Percentiles rank a stretch among this genome's conserved stretches.
Evolutionary conservation across 2,888 invertebrate species (phyloP).

Genomic region (Drosophila pseudotalamancana): DNA sequence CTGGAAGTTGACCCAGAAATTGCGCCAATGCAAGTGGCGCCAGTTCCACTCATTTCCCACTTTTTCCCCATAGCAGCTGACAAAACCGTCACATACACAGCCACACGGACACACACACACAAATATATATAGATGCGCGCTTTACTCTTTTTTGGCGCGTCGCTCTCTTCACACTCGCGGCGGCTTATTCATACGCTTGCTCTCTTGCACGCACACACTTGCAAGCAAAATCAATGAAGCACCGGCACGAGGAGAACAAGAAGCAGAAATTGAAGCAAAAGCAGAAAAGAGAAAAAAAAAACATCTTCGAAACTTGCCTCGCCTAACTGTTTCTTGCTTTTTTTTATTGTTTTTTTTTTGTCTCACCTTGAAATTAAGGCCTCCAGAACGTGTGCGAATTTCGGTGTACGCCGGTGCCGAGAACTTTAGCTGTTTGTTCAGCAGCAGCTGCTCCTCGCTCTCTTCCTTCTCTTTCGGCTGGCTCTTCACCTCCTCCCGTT

Average conservation of each 20-base stretch:
- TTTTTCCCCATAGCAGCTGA: conserved; percentile 38
- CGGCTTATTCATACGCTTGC: conserved; percentile 15
- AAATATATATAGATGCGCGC: not conserved
- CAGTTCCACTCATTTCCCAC: conserved; percentile 6
- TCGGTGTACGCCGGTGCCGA: conserved; percentile 77
- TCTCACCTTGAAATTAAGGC: conserved; percentile 74
- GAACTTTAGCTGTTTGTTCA: conserved; percentile 63
- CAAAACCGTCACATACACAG: conserved; percentile 9
- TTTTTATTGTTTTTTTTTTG: not conserved
- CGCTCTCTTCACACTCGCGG: conserved; percentile 5
- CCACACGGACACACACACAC: not conserved
- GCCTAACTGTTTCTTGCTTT: conserved; percentile 7
- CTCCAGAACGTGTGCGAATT: conserved; percentile 72
- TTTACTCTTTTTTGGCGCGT: conserved; percentile 23
- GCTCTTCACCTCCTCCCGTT: not conserved
- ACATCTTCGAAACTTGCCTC: conserved; percentile 24
- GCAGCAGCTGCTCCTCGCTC: conserved; percentile 36
- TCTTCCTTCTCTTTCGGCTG: not conserved
- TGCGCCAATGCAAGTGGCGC: conserved; percentile 22
- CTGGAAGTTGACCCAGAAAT: conserved; percentile 51
- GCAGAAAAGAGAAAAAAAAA: conserved; percentile 16
- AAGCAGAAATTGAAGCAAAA: conserved; percentile 20
- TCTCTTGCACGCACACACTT: conserved; percentile 9
- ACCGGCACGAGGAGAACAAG: conserved; percentile 48
- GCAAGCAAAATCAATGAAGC: conserved; percentile 34